Percentiles rank a stretch among this genome's conserved stretches.
Conservation (phyloP, 2,113 vertebrate species). For the Gobio gobio region DNA sequence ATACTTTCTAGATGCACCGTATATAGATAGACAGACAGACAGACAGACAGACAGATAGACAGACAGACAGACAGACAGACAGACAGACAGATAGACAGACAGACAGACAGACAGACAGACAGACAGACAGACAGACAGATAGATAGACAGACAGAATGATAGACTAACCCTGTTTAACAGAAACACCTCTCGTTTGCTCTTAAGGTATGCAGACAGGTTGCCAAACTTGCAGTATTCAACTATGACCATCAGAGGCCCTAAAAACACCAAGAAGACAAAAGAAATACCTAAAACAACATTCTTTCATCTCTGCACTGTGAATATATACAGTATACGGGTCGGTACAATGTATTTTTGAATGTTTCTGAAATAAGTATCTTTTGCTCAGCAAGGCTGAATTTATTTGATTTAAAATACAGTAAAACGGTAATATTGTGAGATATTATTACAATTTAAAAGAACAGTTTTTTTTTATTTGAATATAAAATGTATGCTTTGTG, state of each 20-base stretch:
- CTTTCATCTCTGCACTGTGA: not conserved
- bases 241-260: conserved; percentile 95
- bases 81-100: not conserved
- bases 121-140: not conserved
- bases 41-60: too few species aligned
- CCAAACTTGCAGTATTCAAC: conserved; percentile 94
- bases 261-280: conserved; percentile 9
- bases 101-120: not conserved
- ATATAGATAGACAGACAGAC: too few species aligned
- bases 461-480: not conserved
- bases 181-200: conserved; percentile 89
- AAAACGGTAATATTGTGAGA: not conserved
- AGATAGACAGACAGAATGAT: not conserved
- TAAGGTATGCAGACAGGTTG: conserved; percentile 92
- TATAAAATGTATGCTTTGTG: not conserved
- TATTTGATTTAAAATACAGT: not conserved
- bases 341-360: not conserved
- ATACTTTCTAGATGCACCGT: too few species aligned
- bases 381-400: not conserved
- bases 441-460: not conserved
- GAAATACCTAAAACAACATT: not conserved
- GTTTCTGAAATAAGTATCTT: not conserved
- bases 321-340: not conserved
- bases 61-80: too few species aligned
- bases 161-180: conserved; percentile 79